phyloP scores from a whole-genome alignment of 2,113 vertebrate species.

The Ctenodactylus gundi region DNA sequence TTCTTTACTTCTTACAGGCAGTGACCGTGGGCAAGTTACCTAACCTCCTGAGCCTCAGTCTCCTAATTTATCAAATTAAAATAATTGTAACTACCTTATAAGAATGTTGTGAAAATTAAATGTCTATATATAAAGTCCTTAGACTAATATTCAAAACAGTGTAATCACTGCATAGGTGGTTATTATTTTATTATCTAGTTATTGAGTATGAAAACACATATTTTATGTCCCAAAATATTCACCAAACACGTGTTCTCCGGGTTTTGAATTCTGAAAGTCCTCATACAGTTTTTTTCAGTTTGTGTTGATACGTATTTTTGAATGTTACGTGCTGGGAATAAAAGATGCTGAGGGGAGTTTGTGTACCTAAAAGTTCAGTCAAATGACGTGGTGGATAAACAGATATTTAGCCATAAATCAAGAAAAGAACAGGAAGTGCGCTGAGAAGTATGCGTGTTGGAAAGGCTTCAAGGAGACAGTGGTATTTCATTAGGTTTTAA shows the following conservation, averaged over 20 bases:
- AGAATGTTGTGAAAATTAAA: neutral
- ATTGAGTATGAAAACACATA: slow-evolving; percentile 1
- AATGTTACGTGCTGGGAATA: neutral
- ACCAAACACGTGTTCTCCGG: neutral
- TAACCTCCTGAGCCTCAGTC: neutral
- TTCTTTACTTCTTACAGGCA: neutral
- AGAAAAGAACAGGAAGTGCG: neutral
- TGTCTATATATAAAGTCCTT: neutral
- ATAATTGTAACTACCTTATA: neutral
- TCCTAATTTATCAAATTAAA: neutral
- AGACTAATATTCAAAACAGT: neutral
- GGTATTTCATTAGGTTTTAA: slow-evolving; percentile 28
- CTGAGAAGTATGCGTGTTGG: neutral
- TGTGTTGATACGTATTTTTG: neutral
- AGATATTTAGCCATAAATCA: neutral
- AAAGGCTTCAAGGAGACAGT: slow-evolving; percentile 24
- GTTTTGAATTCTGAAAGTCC: neutral
- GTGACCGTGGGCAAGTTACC: neutral
- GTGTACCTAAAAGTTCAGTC: neutral
- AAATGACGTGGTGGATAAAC: neutral
- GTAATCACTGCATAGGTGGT: neutral
- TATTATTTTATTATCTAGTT: slow-evolving; percentile 1
- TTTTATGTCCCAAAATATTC: neutral
- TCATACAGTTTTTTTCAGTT: neutral
- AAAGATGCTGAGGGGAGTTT: slow-evolving; percentile 2